phyloP scores from a whole-genome alignment of 2,113 vertebrate genomes.

The Haemorhous mexicanus region DNA sequence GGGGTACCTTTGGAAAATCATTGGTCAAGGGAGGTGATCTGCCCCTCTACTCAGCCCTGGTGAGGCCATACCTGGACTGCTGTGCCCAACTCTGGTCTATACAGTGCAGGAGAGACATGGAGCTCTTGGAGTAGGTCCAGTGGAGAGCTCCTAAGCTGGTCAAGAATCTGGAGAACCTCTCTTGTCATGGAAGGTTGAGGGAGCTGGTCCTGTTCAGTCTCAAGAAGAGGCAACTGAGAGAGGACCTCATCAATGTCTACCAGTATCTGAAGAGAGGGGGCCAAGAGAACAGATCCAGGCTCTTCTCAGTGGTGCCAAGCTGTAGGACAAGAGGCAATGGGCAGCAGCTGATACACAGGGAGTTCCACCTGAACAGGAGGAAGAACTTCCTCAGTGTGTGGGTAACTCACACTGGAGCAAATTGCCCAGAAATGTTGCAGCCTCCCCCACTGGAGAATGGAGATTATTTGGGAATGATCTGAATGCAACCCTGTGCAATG shows the following conservation, averaged over 20 bases:
- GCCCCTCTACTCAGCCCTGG: neutral
- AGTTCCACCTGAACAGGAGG: neutral
- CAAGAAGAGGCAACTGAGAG: neutral
- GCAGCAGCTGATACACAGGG: neutral
- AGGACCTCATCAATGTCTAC: fast-evolving
- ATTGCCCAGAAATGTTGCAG: neutral
- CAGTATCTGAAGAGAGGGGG: neutral
- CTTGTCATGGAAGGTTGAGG: neutral
- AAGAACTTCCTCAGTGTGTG: neutral
- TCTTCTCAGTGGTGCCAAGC: neutral
- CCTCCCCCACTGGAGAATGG: neutral
- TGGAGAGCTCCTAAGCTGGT: fast-evolving
- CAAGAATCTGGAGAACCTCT: neutral
- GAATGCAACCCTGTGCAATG: neutral
- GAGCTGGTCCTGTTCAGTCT: neutral
- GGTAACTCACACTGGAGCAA: neutral
- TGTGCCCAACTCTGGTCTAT: neutral
- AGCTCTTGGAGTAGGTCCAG: neutral
- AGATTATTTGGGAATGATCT: neutral
- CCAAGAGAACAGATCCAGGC: neutral
- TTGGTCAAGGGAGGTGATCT: neutral
- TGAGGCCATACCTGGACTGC: neutral
- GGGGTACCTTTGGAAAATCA: neutral
- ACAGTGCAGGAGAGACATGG: neutral
- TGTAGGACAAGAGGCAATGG: neutral